Conservation (phyloP, 2,888 invertebrate species). For the Zootermopsis nevadensis region DNA sequence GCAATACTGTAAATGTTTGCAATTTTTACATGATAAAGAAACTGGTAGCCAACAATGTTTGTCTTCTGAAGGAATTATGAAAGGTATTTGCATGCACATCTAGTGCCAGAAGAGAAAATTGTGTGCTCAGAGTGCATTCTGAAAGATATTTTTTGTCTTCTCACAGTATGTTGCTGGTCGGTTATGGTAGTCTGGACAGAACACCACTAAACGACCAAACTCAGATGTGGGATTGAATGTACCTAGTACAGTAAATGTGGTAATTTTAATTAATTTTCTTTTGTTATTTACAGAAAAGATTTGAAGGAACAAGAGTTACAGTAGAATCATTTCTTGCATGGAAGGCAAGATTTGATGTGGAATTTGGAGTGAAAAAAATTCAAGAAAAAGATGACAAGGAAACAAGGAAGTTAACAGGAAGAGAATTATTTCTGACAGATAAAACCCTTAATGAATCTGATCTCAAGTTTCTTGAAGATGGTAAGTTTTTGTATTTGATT, state of each 20-base stretch:
- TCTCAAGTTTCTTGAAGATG: conserved; percentile 93
- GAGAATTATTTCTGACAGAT: conserved; percentile 93
- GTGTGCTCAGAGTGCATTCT: too few relatives aligned
- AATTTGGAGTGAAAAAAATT: conserved; percentile 67
- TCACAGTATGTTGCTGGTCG: too few relatives aligned
- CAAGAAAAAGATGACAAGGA: conserved; percentile 78
- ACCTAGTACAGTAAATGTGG: neutral
- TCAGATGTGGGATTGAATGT: too few relatives aligned
- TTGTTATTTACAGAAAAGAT: conserved; percentile 78
- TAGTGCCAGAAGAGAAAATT: too few relatives aligned
- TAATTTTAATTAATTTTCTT: neutral
- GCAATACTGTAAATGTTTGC: too few relatives aligned
- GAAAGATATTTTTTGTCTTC: too few relatives aligned
- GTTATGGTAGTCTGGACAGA: too few relatives aligned
- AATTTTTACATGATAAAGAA: too few relatives aligned
- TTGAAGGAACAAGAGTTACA: conserved; percentile 95
- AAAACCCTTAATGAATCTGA: conserved; percentile 96
- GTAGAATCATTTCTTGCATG: conserved; percentile 96
- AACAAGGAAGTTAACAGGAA: conserved; percentile 88
- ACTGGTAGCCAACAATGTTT: too few relatives aligned
- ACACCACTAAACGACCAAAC: too few relatives aligned
- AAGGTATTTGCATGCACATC: too few relatives aligned
- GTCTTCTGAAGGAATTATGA: too few relatives aligned
- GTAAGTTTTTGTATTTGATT: conserved; percentile 60
- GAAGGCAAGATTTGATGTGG: conserved; percentile 93